Base-by-base conservation (phyloP, 1,140 invertebrate species). In the Aphaenogaster floridana region DNA sequence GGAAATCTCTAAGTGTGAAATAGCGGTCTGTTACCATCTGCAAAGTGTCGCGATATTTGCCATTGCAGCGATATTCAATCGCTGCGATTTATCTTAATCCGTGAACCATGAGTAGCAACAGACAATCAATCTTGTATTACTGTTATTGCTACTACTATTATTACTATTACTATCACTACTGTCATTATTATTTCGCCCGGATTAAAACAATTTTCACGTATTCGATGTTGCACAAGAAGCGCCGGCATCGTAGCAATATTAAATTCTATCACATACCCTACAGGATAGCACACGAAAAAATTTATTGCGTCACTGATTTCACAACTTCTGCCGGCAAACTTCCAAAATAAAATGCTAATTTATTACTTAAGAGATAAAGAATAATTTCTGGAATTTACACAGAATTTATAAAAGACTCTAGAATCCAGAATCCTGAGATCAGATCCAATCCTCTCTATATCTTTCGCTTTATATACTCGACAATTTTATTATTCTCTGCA, bases 191-290 rank as follows among this genome's bases (percentile, higher is more conserved):
- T 45, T 87, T 71, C 57, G 86, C 61, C 36, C 13, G 83, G 52
- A 87, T 91, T 71, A 48, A 78, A 86, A 87, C 88, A 45, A 39
- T 81, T 89, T 89, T 86, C 42, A 84, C 64, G 0, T 71, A 28
- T 57, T 52, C 78, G 59, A 72, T 68, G 57, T 78, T 88, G 8
- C 90, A 88, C 81, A 81, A 72, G 54, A 89, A 90, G 89, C 88
- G 89, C 72, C 87, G 88, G 7, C 86, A 92, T 85, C 90, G 69
- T 92, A 94, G 89, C 86, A 90, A 90, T 52, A 91, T 93, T 57
- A 91, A 93, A 93, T 95, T 95, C 63, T 94, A 95, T 77, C 94
- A 95, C 81, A 91, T 95, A 85, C 94, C 94, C 45, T 95, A 95
- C 66, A 94, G 94, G 85, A 95, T 95, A 95, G 72, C 76, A 52